phyloP scores from a whole-genome alignment of 2,797 vertebrate genomes.

The Aratinga solstitialis region DNA sequence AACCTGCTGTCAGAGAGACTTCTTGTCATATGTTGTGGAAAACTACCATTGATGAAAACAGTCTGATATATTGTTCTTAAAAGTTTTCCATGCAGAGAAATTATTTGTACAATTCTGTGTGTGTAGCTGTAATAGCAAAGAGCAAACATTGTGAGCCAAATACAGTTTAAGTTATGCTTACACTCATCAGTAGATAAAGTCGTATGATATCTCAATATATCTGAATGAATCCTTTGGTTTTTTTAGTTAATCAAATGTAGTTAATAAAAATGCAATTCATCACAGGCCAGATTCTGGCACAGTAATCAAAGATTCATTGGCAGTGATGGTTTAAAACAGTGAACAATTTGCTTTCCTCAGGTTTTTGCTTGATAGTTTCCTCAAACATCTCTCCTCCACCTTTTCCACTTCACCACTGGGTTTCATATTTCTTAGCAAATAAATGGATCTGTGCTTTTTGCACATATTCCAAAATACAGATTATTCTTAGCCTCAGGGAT shows the following conservation, averaged over 20 bases:
- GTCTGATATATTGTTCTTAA: background rate
- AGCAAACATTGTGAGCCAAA: background rate
- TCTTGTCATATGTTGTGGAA: background rate
- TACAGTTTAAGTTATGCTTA: background rate
- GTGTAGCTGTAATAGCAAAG: background rate
- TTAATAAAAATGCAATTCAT: background rate
- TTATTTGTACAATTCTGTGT: background rate
- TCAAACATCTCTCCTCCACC: background rate
- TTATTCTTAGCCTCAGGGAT: background rate
- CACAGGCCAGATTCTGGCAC: background rate
- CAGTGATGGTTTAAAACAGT: background rate
- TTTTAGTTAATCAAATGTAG: background rate
- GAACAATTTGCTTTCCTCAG: background rate
- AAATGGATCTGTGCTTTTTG: background rate
- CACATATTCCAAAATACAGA: background rate
- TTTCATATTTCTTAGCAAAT: background rate
- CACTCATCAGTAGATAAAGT: background rate
- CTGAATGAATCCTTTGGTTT: background rate
- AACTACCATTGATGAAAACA: background rate
- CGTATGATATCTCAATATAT: background rate
- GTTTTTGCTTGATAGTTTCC: background rate
- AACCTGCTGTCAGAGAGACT: background rate
- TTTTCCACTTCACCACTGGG: background rate
- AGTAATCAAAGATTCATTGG: background rate
- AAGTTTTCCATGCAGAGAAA: background rate